Base-by-base conservation (phyloP, 2,797 vertebrate species). In the Fistularia tabacaria region DNA sequence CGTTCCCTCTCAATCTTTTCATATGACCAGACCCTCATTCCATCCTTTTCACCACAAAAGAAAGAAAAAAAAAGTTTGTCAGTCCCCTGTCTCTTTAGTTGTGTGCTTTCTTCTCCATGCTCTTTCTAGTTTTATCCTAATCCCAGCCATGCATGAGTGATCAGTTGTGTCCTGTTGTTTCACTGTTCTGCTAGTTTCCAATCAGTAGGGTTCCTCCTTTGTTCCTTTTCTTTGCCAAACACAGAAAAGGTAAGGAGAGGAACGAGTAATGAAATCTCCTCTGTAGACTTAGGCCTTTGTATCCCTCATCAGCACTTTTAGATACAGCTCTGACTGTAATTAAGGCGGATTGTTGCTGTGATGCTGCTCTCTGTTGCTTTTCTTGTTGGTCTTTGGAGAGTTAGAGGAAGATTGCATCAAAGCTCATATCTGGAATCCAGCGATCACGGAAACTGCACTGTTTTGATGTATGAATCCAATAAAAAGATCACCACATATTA, bases 111-210 rank as follows among this genome's bases (percentile, higher is more conserved):
- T 95, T 94, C 94, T 94, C 87, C 89, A 81, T 88, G 92, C 90
- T 93, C 93, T 96, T 95, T 94, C 91, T 92, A 90, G 92, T 95
- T 95, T 93, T 93, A 94, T 94, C 94, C 94, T 95, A 95, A 94
- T 95, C 94, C 92, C 91, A 93, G 93, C 92, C 94, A 98, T 95
- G 96, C 95, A 97, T 97, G 95, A 97, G 93, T 89, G 94, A 95
- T 93, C 94, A 93, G 93, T 95, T 95, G 93, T 94, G 94, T 94
- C 91, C 93, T 94, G 94, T 97, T 97, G 95, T 96, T 94, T 94
- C 92, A 92, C 95, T 94, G 94, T 97, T 96, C 93, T 95, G 94
- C 93, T 94, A 93, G 93, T 95, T 96, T 95, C 93, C 90, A 94
- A 92, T 92, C 94, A 92, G 94, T 95, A 91, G 94, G 94, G 90